Evolutionary conservation across 2,113 vertebrate species (phyloP).

Genomic region (Albula goreensis): DNA sequence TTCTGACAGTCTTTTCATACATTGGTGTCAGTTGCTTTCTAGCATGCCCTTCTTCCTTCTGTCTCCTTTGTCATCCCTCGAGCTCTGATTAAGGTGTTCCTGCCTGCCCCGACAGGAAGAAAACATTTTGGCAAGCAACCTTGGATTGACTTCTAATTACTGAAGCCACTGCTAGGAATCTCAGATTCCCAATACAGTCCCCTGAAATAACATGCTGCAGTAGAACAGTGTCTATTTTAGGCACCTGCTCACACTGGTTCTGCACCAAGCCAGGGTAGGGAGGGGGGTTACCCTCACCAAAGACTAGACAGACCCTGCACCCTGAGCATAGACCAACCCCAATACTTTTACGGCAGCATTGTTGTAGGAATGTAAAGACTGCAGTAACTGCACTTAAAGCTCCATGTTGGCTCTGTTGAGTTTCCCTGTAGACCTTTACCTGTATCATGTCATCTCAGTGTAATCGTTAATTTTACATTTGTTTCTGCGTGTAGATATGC

Average conservation of each 20-base stretch:
- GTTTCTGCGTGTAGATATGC: too few relatives aligned
- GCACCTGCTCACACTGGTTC: background rate
- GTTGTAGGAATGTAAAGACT: background rate
- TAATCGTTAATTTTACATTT: too few relatives aligned
- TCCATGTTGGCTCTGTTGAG: background rate
- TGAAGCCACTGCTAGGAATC: conserved; percentile 21
- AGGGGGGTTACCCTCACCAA: background rate
- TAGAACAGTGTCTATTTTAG: conserved; percentile 34
- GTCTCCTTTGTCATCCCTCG: background rate
- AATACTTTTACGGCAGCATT: too few relatives aligned
- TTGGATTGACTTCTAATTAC: conserved; percentile 35
- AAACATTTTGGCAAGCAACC: conserved; percentile 26
- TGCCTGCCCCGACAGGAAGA: background rate
- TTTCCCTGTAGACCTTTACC: background rate
- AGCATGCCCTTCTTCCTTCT: too few relatives aligned
- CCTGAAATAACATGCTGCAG: conserved; percentile 25
- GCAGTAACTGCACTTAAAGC: background rate
- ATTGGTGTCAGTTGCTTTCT: too few relatives aligned
- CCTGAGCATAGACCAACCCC: background rate
- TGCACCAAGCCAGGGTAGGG: background rate
- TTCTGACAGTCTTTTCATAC: too few relatives aligned
- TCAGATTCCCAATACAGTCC: conserved; percentile 29
- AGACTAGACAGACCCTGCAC: background rate
- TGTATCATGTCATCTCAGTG: too few relatives aligned
- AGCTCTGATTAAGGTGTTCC: background rate